Base-by-base conservation (phyloP, 1,140 invertebrate genomes). In the Trachelipus rathkii region DNA sequence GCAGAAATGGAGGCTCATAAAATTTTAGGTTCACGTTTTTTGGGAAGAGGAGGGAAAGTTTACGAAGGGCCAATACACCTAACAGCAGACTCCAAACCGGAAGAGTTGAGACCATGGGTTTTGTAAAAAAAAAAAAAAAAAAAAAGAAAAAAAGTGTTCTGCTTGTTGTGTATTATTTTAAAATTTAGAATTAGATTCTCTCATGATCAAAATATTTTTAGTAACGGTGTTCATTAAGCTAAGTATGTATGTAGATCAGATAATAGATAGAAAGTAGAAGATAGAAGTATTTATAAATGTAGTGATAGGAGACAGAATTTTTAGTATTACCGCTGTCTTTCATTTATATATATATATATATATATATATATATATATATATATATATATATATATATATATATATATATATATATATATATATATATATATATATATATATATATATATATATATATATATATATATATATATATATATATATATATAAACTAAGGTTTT, bases 1-100 rank as follows among this genome's bases (percentile, higher is more conserved):
- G 68, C 68, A 1, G 68, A 70, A 11, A 70, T 70, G 68, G 68
- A 23, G 11, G 68, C 68, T 3, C 68, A 70, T 11, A 70, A 21
- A 10, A 13, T 21, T 11, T 13, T 70, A 21, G 68, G 68, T 15
- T 21, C 10, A 11, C 3, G 11, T 1, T 15, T 70, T 11, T 11
- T 15, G 11, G 68, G 68, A 21, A 70, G 24, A 21, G 21, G 68
- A 33, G 24, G 19, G 0, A 21, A n/a, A 13, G 68, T 70, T 0
- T 70, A 70, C 68, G 68, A 21, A 23, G 68, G 68, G 0, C 68
- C 68, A 11, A 70, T 70, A 11, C 11, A 60, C 2, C 11, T 60
- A 13, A 13, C 19, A 13, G 50, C 50, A 15, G 50, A 13, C 8
- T 19, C 11, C 8, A 4, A 13, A 1, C 19, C 19, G 8, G 19